phyloP scores from a whole-genome alignment of 1,140 invertebrate species.

The Gryllus bimaculatus region DNA sequence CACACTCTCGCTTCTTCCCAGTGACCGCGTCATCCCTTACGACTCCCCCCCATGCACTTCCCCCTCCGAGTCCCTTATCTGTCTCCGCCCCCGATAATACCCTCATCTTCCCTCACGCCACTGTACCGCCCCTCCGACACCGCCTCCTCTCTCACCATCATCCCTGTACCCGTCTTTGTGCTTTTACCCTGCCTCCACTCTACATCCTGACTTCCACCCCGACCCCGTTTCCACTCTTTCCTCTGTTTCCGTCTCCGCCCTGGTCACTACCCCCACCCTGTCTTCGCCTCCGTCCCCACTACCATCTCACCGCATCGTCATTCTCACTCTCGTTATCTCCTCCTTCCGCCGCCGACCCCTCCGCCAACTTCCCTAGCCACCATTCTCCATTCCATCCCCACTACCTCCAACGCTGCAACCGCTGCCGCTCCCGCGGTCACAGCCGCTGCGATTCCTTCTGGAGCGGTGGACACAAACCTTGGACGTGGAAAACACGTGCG shows the following conservation, averaged over 20 bases:
- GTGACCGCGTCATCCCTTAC: background rate
- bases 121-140: too few species aligned
- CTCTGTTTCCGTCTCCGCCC: background rate
- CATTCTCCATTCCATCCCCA: background rate
- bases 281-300: background rate
- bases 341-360: too few species aligned
- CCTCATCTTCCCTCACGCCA: too few species aligned
- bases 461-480: too few species aligned
- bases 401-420: background rate
- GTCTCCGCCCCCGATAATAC: too few species aligned
- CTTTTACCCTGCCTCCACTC: too few species aligned
- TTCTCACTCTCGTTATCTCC: background rate
- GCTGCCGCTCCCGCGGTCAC: background rate
- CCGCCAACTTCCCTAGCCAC: background rate
- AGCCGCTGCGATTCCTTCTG: too few species aligned
- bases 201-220: too few species aligned
- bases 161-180: background rate
- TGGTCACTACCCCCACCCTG: background rate
- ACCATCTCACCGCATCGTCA: background rate
- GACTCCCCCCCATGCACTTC: background rate
- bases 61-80: background rate
- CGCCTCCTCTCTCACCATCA: background rate
- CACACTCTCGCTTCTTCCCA: conserved; percentile 6
- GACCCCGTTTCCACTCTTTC: too few species aligned
- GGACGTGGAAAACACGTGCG: too few species aligned